These are phyloP conservation scores for Xestia ashworthii DNA, from an alignment of 2,888 invertebrate genomes.

Conservation along the genomic window DNA sequence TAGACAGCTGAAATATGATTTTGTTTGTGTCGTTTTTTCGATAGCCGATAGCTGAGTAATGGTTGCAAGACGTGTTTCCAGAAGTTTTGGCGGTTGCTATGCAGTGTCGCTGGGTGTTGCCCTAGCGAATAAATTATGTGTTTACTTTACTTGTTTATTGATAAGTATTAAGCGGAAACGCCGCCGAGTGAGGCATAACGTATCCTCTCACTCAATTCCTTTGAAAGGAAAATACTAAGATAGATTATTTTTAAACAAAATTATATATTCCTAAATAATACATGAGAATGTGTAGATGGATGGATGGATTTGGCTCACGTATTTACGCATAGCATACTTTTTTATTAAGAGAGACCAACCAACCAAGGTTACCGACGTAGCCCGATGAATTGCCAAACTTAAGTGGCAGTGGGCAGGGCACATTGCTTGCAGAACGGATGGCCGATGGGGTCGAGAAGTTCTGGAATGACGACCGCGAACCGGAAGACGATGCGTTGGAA, in stretches of 20 bases:
- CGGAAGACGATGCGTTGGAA: too few relatives aligned
- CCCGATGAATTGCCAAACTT: too few relatives aligned
- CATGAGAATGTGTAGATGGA: neutral
- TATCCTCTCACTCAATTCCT: neutral
- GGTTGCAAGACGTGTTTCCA: constrained; percentile 27
- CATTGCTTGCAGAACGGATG: too few relatives aligned
- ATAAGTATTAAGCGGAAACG: neutral
- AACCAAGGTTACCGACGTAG: too few relatives aligned
- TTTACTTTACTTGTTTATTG: neutral
- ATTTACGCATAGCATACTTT: neutral
- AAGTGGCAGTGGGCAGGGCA: too few relatives aligned
- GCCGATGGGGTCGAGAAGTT: too few relatives aligned
- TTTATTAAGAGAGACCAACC: too few relatives aligned
- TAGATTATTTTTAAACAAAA: neutral
- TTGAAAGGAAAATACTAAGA: neutral
- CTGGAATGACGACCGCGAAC: too few relatives aligned
- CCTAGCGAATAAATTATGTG: neutral
- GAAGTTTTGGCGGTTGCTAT: constrained; percentile 20
- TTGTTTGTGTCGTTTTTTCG: constrained; percentile 37
- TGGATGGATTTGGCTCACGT: neutral
- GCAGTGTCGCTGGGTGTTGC: constrained; percentile 4
- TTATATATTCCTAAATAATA: neutral
- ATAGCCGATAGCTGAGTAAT: constrained; percentile 9
- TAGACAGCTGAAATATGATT: constrained; percentile 50
- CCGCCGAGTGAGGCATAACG: too few relatives aligned